Evolutionary conservation across 2,888 invertebrate species (phyloP), one percentile per base, ranked within the genome.

Genomic region (Euplexia lucipara): DNA sequence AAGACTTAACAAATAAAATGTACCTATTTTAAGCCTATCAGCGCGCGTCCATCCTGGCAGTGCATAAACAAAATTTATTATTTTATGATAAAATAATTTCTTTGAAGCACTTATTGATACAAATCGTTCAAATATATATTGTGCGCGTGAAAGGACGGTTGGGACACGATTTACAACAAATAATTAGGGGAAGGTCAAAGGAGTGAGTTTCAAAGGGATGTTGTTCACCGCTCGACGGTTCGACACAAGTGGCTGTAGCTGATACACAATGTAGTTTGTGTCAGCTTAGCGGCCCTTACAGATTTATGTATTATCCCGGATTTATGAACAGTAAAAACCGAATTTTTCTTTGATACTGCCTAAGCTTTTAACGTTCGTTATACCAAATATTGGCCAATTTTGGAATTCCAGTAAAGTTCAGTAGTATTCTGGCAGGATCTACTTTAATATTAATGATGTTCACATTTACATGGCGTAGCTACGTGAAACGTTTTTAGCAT

Each of bases 121-220:
- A 34, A 18, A 66, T 45, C n/a, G 12, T 66, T 65, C 39, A 56
- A 53, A 56, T 56, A 30, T 32, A 4, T 16, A 48, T 53, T 22
- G 58, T n/a, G 16, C 16, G 8, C 26, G 39, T 26, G 5, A 56
- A 47, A 70, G 22, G 49, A 20, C 14, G 18, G 30, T 45, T 54
- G 49, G 42, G 53, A 16, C 34, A 37, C 32, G 34, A 45, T 14
- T 18, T 18, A 5, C 39, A 56, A 48, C 58, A 70, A 68, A 54
- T 54, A 59, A 63, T 72, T 69, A 58, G 3, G 53, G 18, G 35
- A 16, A 35, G 70, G 57, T 74, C 72, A 74, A 56, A 63, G 70
- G 42, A 41, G 16, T 37, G 41, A 60, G 65, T 57, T 44, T 45
- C 53, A 60, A 61, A 44, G 57, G 60, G 65, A 49, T 61, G 39